Evolutionary conservation across 1,140 invertebrate species (phyloP).

Genomic region (Saccostrea echinata): DNA sequence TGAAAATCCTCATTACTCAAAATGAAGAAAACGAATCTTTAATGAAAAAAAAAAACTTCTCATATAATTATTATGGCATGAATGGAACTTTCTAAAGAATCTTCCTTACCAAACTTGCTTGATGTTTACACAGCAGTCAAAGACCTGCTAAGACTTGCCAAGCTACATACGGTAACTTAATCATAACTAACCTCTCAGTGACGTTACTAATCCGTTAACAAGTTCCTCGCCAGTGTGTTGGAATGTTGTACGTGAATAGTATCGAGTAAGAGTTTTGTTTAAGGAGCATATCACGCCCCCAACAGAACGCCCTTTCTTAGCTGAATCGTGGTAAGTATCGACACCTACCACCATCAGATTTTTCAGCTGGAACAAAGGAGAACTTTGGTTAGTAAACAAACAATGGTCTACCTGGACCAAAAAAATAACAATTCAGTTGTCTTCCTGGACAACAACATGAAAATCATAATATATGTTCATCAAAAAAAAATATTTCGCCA

Average conservation of each 20-base stretch:
- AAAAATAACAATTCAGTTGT: not conserved
- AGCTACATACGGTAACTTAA: not conserved
- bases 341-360: slow-evolving; percentile 88
- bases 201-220: slow-evolving; percentile 57
- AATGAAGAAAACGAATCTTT: too few relatives aligned
- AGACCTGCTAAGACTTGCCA: too few relatives aligned
- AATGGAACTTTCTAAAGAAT: too few relatives aligned
- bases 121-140: too few relatives aligned
- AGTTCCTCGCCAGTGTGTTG: slow-evolving; percentile 86
- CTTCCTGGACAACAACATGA: not conserved
- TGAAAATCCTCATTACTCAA: too few relatives aligned
- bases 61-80: too few relatives aligned
- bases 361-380: slow-evolving; percentile 66
- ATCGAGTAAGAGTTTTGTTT: slow-evolving; percentile 87
- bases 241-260: slow-evolving; percentile 86
- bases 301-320: slow-evolving; percentile 83
- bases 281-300: slow-evolving; percentile 90
- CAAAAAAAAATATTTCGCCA: too few relatives aligned
- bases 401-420: not conserved
- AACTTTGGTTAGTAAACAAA: not conserved
- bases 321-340: slow-evolving; percentile 91
- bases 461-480: not conserved
- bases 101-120: too few relatives aligned
- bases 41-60: too few relatives aligned
- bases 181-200: slow-evolving; percentile 60